phyloP scores from a whole-genome alignment of 2,888 invertebrate species.

The Zeuzera pyrina region DNA sequence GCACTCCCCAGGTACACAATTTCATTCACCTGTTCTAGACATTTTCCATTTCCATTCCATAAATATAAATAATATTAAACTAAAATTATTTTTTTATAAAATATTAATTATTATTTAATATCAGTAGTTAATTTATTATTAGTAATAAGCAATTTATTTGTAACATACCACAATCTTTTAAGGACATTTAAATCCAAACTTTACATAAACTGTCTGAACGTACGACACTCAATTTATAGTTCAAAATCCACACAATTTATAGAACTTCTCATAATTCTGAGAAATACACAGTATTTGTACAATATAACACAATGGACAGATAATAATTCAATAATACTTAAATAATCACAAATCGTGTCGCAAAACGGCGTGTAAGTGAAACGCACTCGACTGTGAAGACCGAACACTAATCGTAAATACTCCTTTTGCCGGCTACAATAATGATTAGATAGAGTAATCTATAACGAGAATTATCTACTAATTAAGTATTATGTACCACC shows the following conservation, averaged over 20 bases:
- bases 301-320: too few relatives aligned
- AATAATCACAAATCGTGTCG: conserved; percentile 32
- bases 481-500: conserved; percentile 13
- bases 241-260: too few relatives aligned
- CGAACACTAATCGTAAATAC: conserved; percentile 22
- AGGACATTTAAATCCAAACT: background rate
- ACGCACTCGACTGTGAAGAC: conserved; percentile 34
- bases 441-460: conserved; percentile 60
- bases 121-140: background rate
- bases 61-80: too few relatives aligned
- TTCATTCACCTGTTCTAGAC: too few relatives aligned
- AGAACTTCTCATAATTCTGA: too few relatives aligned
- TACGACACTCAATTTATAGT: background rate
- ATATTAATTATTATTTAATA: too few relatives aligned
- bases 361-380: conserved; percentile 34
- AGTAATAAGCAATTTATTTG: background rate
- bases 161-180: background rate
- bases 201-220: background rate
- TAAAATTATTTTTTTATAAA: too few relatives aligned
- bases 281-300: too few relatives aligned
- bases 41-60: too few relatives aligned
- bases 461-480: conserved; percentile 25
- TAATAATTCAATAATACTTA: too few relatives aligned
- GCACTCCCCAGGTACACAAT: too few relatives aligned
- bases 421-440: conserved; percentile 26